Conservation (phyloP, 2,888 invertebrate genomes). For the Brenthis ino region DNA sequence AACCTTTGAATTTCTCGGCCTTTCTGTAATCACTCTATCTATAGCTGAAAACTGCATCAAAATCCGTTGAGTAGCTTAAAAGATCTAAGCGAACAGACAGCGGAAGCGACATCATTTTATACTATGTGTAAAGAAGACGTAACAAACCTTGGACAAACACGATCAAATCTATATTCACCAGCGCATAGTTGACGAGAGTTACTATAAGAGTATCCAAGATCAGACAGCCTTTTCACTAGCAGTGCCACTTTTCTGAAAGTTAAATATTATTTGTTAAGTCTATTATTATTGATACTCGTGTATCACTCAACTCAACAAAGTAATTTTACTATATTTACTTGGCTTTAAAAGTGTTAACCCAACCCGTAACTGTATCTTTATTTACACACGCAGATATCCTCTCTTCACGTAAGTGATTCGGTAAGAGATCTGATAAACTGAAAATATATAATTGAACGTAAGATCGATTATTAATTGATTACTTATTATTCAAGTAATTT, state of each 20-base stretch:
- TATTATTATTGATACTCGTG: no score
- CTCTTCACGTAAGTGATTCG: slow-evolving; percentile 87
- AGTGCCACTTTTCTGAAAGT: slow-evolving; percentile 69
- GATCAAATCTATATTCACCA: slow-evolving; percentile 81
- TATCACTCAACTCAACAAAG: no score
- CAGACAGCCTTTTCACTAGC: slow-evolving; percentile 70
- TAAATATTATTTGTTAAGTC: background rate
- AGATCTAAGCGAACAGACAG: no score
- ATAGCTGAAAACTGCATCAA: no score
- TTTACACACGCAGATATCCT: slow-evolving; percentile 82
- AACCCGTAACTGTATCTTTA: slow-evolving; percentile 86
- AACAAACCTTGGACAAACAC: slow-evolving; percentile 80
- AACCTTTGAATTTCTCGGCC: no score
- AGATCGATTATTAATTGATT: background rate
- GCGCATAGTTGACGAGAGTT: slow-evolving; percentile 68
- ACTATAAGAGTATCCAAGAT: slow-evolving; percentile 70
- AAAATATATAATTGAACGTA: background rate
- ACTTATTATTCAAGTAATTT: background rate
- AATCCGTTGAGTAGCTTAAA: no score
- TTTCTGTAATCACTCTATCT: no score
- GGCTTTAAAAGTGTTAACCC: slow-evolving; percentile 89
- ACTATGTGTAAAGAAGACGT: background rate
- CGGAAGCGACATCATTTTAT: no score
- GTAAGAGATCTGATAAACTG: slow-evolving; percentile 86
- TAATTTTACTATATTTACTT: slow-evolving; percentile 67